Evolutionary conservation across 2,797 vertebrate species (phyloP).

Genomic region (Alectoris magna): DNA sequence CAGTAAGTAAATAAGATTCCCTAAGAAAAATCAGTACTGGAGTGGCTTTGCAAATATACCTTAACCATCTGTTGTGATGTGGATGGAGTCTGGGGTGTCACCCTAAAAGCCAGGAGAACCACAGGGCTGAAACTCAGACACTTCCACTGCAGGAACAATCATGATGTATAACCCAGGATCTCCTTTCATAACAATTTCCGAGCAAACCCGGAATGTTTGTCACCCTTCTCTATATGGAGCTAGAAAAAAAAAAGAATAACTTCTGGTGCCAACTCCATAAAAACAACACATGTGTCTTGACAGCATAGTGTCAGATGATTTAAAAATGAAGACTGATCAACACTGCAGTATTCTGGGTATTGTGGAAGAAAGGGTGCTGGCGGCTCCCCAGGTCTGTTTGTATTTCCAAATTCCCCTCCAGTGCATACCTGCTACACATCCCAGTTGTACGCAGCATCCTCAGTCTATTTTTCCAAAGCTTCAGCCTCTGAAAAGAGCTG

Average conservation of each 20-base stretch:
- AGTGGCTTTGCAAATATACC: background rate
- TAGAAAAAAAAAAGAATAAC: background rate
- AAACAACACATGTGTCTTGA: conserved; percentile 22
- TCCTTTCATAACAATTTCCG: background rate
- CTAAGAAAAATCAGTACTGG: background rate
- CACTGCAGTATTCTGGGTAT: background rate
- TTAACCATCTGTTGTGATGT: background rate
- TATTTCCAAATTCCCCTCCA: background rate
- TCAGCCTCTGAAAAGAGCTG: background rate
- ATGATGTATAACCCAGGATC: background rate
- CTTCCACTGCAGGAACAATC: background rate
- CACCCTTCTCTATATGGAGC: background rate
- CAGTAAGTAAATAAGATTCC: background rate
- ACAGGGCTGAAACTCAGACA: background rate
- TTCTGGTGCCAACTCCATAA: conserved; percentile 15
- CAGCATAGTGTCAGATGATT: background rate
- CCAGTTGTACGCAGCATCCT: background rate
- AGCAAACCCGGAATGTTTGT: conserved; percentile 39
- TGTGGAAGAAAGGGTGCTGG: background rate
- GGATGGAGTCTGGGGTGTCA: background rate
- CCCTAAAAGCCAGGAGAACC: background rate
- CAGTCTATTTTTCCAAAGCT: background rate
- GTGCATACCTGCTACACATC: background rate
- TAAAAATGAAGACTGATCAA: background rate
- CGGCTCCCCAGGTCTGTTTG: background rate